phyloP scores from a whole-genome alignment of 2,797 vertebrate genomes.

The Phalloptychus januarius region DNA sequence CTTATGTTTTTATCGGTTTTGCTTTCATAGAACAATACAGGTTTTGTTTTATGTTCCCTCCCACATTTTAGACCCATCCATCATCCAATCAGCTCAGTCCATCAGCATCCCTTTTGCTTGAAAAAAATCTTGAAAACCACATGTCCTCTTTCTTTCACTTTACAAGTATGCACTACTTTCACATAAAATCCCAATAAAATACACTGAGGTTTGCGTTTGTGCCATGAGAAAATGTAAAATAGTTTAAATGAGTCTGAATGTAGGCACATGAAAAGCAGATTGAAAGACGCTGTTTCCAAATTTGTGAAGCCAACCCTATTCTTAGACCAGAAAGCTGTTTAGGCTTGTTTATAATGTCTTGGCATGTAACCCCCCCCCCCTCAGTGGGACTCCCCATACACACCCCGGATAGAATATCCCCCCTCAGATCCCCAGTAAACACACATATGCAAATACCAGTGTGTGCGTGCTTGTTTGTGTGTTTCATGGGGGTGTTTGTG shows the following conservation, averaged over 20 bases:
- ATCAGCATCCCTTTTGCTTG: neutral
- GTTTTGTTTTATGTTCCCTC: neutral
- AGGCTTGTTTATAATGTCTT: constrained; percentile 72
- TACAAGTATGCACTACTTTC: neutral
- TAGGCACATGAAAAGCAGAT: neutral
- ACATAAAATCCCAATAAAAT: neutral
- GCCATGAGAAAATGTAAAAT: neutral
- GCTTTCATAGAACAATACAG: neutral
- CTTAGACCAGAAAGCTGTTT: constrained; percentile 67
- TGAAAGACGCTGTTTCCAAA: constrained; percentile 47
- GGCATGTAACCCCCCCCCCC: constrained; percentile 23
- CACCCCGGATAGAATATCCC: constrained; percentile 58
- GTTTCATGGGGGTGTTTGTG: constrained; percentile 61
- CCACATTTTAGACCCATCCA: neutral
- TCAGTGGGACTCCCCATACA: constrained; percentile 60
- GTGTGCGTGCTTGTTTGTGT: constrained; percentile 40
- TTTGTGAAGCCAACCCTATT: constrained; percentile 73
- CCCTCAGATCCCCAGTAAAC: constrained; percentile 58
- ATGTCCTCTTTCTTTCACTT: neutral
- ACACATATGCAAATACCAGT: constrained; percentile 68
- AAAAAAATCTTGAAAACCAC: neutral
- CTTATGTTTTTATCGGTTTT: neutral
- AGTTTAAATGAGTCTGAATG: neutral
- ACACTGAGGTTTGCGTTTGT: neutral
- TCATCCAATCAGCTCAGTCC: neutral